Evolutionary conservation across 2,797 vertebrate species (phyloP).

Genomic region (Enteromius anoplus): DNA sequence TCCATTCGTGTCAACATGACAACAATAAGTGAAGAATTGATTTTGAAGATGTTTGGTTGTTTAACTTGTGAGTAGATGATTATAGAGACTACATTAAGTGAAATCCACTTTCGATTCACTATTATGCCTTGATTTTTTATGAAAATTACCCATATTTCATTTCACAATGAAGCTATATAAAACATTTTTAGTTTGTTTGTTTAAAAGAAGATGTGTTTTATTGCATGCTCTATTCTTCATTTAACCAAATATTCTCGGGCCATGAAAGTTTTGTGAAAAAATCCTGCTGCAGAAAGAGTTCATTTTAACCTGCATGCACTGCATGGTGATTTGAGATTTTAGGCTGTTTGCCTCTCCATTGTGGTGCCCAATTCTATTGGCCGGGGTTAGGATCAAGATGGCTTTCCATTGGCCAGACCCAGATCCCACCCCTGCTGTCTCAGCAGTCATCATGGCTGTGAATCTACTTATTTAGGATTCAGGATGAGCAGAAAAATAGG

Average conservation of each 20-base stretch:
- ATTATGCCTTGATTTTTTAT: neutral
- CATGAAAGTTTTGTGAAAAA: neutral
- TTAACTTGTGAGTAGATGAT: slow-evolving; percentile 79
- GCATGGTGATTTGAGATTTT: slow-evolving; percentile 54
- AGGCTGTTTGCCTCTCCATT: slow-evolving; percentile 53
- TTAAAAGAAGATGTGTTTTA: neutral
- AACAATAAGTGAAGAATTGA: slow-evolving; percentile 79
- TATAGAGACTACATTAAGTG: slow-evolving; percentile 47
- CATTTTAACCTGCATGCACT: slow-evolving; percentile 30
- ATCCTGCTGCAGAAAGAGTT: neutral
- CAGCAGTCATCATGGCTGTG: slow-evolving; percentile 53
- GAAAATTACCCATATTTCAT: neutral
- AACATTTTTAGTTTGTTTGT: neutral
- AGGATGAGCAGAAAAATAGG: slow-evolving; percentile 43
- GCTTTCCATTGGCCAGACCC: slow-evolving; percentile 46
- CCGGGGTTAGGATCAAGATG: slow-evolving; percentile 40
- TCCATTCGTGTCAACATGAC: slow-evolving; percentile 70
- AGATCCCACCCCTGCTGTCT: slow-evolving; percentile 48
- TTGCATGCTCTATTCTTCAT: neutral
- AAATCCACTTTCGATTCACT: neutral
- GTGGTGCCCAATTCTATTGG: slow-evolving; percentile 32
- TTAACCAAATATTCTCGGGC: neutral
- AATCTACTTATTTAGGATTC: slow-evolving; percentile 53
- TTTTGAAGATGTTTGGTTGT: slow-evolving; percentile 73
- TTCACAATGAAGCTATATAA: neutral